A percentile compares a stretch with the other conserved stretches of the same genome.
These are phyloP conservation scores for Lepeophtheirus nordmannii DNA, from an alignment of 2,888 invertebrate species.

Conservation along the genomic window DNA sequence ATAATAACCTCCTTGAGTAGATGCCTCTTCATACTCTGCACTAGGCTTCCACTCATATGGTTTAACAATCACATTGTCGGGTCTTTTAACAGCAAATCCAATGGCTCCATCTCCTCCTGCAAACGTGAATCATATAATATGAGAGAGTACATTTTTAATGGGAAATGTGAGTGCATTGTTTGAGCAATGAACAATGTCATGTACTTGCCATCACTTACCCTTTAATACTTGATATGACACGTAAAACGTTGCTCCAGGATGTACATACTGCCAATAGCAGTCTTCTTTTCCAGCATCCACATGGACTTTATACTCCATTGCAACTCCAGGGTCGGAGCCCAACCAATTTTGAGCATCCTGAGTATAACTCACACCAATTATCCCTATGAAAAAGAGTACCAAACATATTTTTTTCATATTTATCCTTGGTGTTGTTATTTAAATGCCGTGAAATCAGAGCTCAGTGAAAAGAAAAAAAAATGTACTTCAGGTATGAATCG, in stretches of 20 bases:
- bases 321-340: constrained; percentile 71
- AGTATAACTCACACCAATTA: too few relatives aligned
- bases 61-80: constrained; percentile 63
- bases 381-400: too few relatives aligned
- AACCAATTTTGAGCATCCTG: constrained; percentile 44
- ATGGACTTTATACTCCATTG: constrained; percentile 89
- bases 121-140: not conserved
- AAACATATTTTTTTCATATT: too few relatives aligned
- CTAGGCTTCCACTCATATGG: constrained; percentile 81
- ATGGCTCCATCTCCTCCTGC: constrained; percentile 19
- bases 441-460: too few relatives aligned
- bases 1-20: constrained; percentile 67
- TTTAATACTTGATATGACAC: constrained; percentile 72
- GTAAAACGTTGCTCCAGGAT: constrained; percentile 77
- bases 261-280: constrained; percentile 86
- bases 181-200: not conserved
- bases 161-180: not conserved
- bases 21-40: constrained; percentile 71
- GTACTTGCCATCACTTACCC: not conserved
- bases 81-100: constrained; percentile 43
- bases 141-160: not conserved
- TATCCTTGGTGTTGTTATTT: too few relatives aligned
- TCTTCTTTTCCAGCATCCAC: constrained; percentile 88
- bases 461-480: too few relatives aligned
- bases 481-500: too few relatives aligned